Evolutionary conservation across 2,888 invertebrate genomes (phyloP).

Genomic region (Abscondita cerata): DNA sequence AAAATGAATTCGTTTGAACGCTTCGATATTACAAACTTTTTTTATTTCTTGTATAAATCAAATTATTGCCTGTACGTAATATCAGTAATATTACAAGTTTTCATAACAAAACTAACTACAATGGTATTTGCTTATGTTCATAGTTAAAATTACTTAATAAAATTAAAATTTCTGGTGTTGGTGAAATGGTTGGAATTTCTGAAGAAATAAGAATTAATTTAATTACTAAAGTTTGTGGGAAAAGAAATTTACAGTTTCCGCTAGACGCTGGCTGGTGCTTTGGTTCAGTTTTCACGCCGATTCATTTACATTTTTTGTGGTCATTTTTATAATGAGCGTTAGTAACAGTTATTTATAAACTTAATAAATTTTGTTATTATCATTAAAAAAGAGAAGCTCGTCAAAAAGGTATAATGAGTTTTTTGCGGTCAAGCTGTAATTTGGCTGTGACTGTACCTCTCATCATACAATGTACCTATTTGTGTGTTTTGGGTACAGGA

Average conservation of each 20-base stretch:
- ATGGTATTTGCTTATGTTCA: too few relatives aligned
- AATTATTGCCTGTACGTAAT: too few relatives aligned
- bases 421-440: slow-evolving; percentile 9
- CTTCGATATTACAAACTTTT: too few relatives aligned
- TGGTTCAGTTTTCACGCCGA: not conserved
- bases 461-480: slow-evolving; percentile 22
- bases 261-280: too few relatives aligned
- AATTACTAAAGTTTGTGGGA: slow-evolving; percentile 5
- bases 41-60: too few relatives aligned
- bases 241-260: slow-evolving; percentile 6
- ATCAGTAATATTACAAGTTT: too few relatives aligned
- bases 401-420: not conserved
- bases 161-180: not conserved
- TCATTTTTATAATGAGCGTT: not conserved
- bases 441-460: slow-evolving; percentile 13
- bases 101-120: too few relatives aligned
- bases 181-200: not conserved
- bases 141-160: too few relatives aligned
- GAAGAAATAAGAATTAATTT: slow-evolving; percentile 7
- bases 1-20: too few relatives aligned
- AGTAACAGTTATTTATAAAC: too few relatives aligned
- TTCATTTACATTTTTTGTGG: slow-evolving; percentile 11
- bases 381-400: too few relatives aligned
- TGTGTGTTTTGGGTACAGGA: slow-evolving; percentile 35
- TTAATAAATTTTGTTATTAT: too few relatives aligned